Evolutionary conservation across 1,140 invertebrate genomes (phyloP).

Genomic region (Brachionus asplanchnoidis): DNA sequence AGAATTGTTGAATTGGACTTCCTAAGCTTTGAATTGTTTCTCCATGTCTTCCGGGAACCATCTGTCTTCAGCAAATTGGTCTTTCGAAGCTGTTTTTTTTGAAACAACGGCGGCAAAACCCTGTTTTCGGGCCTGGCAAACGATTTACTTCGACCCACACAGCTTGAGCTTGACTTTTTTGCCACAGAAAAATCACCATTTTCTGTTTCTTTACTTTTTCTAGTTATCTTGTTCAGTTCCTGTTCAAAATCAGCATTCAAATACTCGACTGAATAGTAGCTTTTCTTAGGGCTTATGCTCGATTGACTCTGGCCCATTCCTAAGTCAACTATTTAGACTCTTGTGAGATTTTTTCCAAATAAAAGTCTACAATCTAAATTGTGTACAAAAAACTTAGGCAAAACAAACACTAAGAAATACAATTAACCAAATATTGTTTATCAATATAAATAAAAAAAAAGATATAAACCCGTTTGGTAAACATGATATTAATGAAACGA

Average conservation of each 20-base stretch:
- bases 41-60: slow-evolving; percentile 17
- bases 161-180: not conserved
- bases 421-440: slow-evolving; percentile 20
- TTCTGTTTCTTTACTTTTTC: not conserved
- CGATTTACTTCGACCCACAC: not conserved
- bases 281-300: slow-evolving; percentile 7
- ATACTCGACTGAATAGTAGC: slow-evolving; percentile 39
- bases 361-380: not conserved
- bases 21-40: not conserved
- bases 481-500: not conserved
- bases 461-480: slow-evolving; percentile 5
- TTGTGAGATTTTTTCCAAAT: not conserved
- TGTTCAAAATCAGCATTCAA: slow-evolving; percentile 33
- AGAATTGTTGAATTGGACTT: slow-evolving; percentile 1
- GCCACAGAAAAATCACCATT: not conserved
- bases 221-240: not conserved
- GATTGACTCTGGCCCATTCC: slow-evolving; percentile 37
- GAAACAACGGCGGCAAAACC: slow-evolving; percentile 2
- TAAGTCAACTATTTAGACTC: not conserved
- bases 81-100: not conserved
- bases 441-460: not conserved
- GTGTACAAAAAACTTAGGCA: not conserved
- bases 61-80: slow-evolving; percentile 22
- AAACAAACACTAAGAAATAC: slow-evolving; percentile 15
- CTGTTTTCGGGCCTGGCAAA: slow-evolving; percentile 15